Evolutionary conservation across 2,113 vertebrate genomes (phyloP), one percentile per base, ranked within the genome.

Genomic region (Zapus hudsonius): DNA sequence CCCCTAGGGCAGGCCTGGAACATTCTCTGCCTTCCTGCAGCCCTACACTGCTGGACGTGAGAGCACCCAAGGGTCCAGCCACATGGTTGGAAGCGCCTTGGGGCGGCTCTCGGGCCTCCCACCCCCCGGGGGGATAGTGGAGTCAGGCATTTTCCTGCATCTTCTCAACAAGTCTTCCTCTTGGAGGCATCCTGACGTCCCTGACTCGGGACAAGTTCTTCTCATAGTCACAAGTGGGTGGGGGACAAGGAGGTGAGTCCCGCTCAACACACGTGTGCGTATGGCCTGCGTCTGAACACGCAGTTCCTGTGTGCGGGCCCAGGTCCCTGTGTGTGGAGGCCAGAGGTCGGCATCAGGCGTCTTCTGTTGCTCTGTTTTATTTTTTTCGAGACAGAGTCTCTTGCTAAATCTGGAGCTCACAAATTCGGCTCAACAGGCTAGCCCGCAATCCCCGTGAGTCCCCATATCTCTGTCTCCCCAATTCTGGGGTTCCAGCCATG

Each of bases 61-160:
- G 61, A 27, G 69, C 25, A 57, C 40, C 20, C 59, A 36, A 33
- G 0, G 36, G 61, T 31, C 0, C 66, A 29, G 64, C n/a, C 29
- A 4, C 19, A 3, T 2, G n/a, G 11, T n/a, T n/a, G 40, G 64
- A 5, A 2, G 11, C 72, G 36, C 52, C 52, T 85, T 59, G 52
- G 67, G 20, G 29, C 42, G 52, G 57, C 69, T 72, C 27, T 59
- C 67, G 3, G 10, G 27, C 19, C 12, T 52, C 25, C 17, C 3
- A 22, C 4, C 2, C 79, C 7, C 22, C 44, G 10, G 19, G 0
- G 10, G 4, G 19, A 22, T 31, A 16, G 0, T 10, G 4, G 15
- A 16, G 36, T 80, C 52, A 4, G 44, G 52, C 2, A 0, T n/a
- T 42, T 67, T 90, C 31, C 40, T 16, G 8, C 19, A 2, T 27